A percentile compares a stretch with the other conserved stretches of the same genome.
Conservation (phyloP, 2,888 invertebrate genomes). For the Lasiommata megera region DNA sequence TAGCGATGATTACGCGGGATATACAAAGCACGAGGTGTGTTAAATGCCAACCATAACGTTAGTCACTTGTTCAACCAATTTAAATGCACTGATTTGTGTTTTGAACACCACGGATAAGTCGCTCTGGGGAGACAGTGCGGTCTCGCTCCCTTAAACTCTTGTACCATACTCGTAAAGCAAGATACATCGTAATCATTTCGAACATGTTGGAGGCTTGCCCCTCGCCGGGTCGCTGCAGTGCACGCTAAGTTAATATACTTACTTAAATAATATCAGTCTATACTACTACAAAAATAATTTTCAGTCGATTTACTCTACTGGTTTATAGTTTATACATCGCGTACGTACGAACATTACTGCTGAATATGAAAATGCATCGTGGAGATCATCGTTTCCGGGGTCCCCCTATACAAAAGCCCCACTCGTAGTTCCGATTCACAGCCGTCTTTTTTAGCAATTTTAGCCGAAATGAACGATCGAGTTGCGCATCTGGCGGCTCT, state of each 20-base stretch:
- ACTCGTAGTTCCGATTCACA: conserved; percentile 43
- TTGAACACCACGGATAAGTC: too few species aligned
- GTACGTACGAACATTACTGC: conserved; percentile 48
- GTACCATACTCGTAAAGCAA: too few species aligned
- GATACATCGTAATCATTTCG: too few species aligned
- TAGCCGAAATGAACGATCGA: conserved; percentile 26
- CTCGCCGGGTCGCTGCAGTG: conserved; percentile 29
- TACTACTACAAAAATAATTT: conserved; percentile 81
- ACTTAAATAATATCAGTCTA: conserved; percentile 79
- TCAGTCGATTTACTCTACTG: conserved; percentile 77
- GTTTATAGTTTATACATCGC: conserved; percentile 65
- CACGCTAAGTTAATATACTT: conserved; percentile 45
- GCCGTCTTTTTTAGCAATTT: conserved; percentile 36
- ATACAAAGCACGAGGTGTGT: too few species aligned
- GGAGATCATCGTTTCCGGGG: conserved; percentile 62
- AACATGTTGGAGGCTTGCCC: not conserved
- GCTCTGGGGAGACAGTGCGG: too few species aligned
- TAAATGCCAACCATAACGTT: too few species aligned
- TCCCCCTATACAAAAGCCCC: conserved; percentile 37
- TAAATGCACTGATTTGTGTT: too few species aligned
- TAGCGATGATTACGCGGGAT: too few species aligned
- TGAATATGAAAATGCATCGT: conserved; percentile 65
- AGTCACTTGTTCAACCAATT: too few species aligned
- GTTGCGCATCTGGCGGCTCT: conserved; percentile 30
- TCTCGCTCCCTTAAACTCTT: too few species aligned